phyloP scores from a whole-genome alignment of 2,113 vertebrate species.

The Falco punctatus region DNA sequence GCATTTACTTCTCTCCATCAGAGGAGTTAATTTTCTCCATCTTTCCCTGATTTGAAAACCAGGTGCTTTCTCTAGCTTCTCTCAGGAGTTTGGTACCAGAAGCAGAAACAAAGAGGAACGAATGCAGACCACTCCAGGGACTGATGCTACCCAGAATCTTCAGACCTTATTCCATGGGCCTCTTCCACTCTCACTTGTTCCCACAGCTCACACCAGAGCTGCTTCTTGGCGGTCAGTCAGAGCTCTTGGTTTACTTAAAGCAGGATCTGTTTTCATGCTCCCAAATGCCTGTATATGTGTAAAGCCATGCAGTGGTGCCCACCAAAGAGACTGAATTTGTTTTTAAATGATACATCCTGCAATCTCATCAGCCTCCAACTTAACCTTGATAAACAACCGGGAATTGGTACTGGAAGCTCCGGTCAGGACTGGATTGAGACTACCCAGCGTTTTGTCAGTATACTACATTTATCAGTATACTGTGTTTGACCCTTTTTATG shows the following conservation, averaged over 20 bases:
- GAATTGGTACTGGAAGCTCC: neutral
- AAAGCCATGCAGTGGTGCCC: neutral
- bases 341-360: neutral
- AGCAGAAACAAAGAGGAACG: neutral
- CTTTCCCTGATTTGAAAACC: neutral
- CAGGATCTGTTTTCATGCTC: neutral
- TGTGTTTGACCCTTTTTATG: constrained; percentile 23
- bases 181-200: neutral
- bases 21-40: neutral
- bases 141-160: neutral
- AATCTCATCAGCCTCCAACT: neutral
- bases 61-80: neutral
- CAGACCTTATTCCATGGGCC: neutral
- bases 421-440: neutral
- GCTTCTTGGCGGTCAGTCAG: neutral
- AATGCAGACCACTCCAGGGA: neutral
- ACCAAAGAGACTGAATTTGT: neutral
- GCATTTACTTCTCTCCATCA: neutral
- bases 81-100: neutral
- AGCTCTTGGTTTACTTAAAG: neutral
- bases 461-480: neutral
- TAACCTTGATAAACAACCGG: neutral
- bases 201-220: neutral
- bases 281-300: accelerated
- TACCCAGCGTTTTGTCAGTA: neutral